phyloP scores from a whole-genome alignment of 2,888 invertebrate species.

The Aporophyla lueneburgensis region DNA sequence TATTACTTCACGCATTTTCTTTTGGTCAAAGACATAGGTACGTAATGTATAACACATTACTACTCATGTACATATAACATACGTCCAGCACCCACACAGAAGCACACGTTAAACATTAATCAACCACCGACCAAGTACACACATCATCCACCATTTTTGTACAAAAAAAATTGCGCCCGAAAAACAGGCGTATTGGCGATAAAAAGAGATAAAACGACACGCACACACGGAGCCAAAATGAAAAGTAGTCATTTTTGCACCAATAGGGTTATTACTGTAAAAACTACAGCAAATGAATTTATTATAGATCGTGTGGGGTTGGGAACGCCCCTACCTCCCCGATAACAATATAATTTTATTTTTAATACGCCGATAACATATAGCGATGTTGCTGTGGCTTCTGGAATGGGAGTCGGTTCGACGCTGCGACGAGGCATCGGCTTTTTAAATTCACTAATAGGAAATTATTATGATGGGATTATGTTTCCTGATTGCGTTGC shows the following conservation, averaged over 20 bases:
- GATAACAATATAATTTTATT: conserved; percentile 82
- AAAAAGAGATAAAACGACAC: conserved; percentile 82
- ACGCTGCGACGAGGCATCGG: conserved; percentile 29
- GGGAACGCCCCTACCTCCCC: conserved; percentile 71
- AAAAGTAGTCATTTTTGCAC: conserved; percentile 89
- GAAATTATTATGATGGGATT: conserved; percentile 40
- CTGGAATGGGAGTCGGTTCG: conserved; percentile 42
- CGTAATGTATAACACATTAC: not conserved
- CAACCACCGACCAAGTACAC: conserved; percentile 43
- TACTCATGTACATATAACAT: not conserved
- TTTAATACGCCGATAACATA: conserved; percentile 78
- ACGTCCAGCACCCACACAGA: conserved; percentile 24
- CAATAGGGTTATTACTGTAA: conserved; percentile 89
- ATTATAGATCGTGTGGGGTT: conserved; percentile 80
- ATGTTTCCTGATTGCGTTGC: conserved; percentile 33
- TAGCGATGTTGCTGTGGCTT: conserved; percentile 49
- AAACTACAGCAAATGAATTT: conserved; percentile 90
- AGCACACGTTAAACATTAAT: conserved; percentile 45
- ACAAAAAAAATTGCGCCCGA: conserved; percentile 69
- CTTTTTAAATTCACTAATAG: conserved; percentile 50
- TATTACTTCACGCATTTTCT: not conserved
- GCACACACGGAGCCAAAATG: conserved; percentile 79
- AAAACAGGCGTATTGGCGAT: conserved; percentile 74
- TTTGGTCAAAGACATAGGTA: not conserved
- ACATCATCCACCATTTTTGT: conserved; percentile 59